Evolutionary conservation across 2,113 vertebrate species (phyloP).

Genomic region (Marmota flaviventris): DNA sequence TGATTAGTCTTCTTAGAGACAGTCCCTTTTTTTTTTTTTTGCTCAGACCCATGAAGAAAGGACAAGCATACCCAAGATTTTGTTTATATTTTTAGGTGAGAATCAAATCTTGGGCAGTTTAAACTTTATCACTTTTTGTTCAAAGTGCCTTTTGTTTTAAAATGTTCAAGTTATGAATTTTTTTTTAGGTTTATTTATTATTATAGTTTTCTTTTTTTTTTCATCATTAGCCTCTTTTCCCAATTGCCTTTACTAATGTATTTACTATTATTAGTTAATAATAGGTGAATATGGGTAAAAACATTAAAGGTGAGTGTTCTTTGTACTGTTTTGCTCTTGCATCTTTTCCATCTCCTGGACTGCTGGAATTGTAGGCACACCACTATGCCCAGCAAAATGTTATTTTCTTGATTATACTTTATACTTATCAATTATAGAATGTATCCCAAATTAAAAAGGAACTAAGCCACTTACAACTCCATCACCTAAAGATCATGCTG

Average conservation of each 20-base stretch:
- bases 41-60: background rate
- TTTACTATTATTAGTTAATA: too few species aligned
- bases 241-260: background rate
- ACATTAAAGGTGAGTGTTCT: too few species aligned
- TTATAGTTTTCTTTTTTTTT: background rate
- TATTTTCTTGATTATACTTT: background rate
- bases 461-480: background rate
- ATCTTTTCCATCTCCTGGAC: background rate
- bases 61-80: background rate
- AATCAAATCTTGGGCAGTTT: background rate
- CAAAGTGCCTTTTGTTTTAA: background rate
- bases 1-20: background rate
- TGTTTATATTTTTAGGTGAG: background rate
- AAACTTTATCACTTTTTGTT: constrained; percentile 21
- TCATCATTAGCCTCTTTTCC: background rate
- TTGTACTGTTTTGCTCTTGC: too few species aligned
- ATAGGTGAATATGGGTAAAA: background rate
- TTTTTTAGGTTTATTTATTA: constrained; percentile 19
- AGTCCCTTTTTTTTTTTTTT: background rate
- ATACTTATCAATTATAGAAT: too few species aligned
- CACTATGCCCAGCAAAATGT: background rate
- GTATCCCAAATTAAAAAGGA: background rate
- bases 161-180: background rate
- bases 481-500: background rate
- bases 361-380: too few species aligned